Evolutionary conservation across 2,113 vertebrate genomes (phyloP), one percentile per base, ranked within the genome.

Genomic region (Psittacula cyanocephala): DNA sequence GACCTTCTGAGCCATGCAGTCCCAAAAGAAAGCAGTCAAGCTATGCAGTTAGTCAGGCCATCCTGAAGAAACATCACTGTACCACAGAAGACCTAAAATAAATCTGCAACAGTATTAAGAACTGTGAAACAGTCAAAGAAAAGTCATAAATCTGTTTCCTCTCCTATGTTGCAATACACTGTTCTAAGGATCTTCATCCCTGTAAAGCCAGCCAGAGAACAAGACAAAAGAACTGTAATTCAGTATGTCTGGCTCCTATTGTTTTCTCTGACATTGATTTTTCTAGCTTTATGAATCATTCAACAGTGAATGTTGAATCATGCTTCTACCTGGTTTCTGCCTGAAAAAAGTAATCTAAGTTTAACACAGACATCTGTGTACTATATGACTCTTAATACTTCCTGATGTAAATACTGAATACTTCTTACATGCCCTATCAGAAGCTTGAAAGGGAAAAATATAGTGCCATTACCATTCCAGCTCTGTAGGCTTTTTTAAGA

Each of bases 1-100:
- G 93, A 97, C 86, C 88, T 96, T 86, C 89, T 83, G 85, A 95
- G 86, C 83, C 67, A 41, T 24, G 41, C 81, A 71, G 91, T 90
- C 89, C 62, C 84, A 76, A 65, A 87, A 89, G 75, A 83, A 88
- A 86, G 81, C 50, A 35, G 78, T 47, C 10, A 10, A 87, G 53
- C 83, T 94, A 52, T 3, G 0, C 46, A 85, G 67, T 77, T 67
- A 74, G 62, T 76, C 64, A 59, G 71, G 52, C 37, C 50, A 10
- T 80, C 31, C 18, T 62, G 78, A 90, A 63, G 86, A 89, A 91
- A 85, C 78, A 31, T 65, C 77, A 33, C 60, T 83, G 33, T 76
- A n/a, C 52, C 53, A 77, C 43, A 47, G 82, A 93, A 81, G 43
- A 57, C 59, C 57, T 68, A 65, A 89, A 95, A 96, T 69, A 85